phyloP scores from a whole-genome alignment of 2,888 invertebrate genomes.

The Exephanes ischioxanthus region DNA sequence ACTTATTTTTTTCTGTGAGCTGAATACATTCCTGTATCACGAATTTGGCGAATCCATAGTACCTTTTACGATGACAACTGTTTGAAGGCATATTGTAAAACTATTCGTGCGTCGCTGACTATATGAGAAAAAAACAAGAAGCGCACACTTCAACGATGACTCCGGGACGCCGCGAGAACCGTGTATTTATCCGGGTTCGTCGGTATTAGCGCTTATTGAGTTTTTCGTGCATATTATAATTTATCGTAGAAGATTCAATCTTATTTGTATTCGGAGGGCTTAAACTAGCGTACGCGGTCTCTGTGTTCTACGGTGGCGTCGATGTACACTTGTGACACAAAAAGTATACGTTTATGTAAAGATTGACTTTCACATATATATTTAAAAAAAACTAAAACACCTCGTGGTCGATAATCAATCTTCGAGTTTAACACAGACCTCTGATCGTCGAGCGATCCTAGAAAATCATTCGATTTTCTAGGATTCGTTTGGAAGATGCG shows the following conservation, averaged over 20 bases:
- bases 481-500: not conserved
- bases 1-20: constrained; percentile 76
- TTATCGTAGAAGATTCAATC: constrained; percentile 62
- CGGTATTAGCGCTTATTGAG: constrained; percentile 13
- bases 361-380: constrained; percentile 57
- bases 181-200: constrained; percentile 38
- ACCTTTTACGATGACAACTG: constrained; percentile 58
- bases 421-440: not conserved
- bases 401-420: constrained; percentile 22
- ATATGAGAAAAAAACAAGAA: constrained; percentile 43
- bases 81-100: constrained; percentile 58
- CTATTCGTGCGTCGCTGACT: constrained; percentile 63
- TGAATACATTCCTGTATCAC: constrained; percentile 80
- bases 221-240: constrained; percentile 52
- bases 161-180: constrained; percentile 27
- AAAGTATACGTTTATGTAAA: constrained; percentile 66
- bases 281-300: constrained; percentile 48
- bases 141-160: constrained; percentile 33
- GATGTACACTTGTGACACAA: constrained; percentile 60
- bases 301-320: constrained; percentile 40
- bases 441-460: not conserved
- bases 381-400: constrained; percentile 4
- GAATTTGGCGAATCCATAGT: constrained; percentile 65
- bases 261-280: constrained; percentile 59
- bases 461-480: not conserved